Conservation (phyloP, 2,113 vertebrate genomes). For the Phalacrocorax pelagicus region DNA sequence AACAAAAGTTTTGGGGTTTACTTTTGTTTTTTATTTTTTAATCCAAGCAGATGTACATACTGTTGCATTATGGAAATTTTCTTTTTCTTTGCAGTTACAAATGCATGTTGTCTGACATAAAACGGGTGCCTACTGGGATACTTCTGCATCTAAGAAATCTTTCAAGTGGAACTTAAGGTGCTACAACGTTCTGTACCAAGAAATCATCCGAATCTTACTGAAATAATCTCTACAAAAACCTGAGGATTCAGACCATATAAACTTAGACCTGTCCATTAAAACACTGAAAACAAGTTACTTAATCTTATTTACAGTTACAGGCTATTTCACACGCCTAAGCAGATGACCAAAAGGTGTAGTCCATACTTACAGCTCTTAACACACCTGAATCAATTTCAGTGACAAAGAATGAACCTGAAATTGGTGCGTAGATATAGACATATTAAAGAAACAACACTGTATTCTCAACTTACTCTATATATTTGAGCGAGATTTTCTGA, state of each 20-base stretch:
- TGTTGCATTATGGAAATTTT: background rate
- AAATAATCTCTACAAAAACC: background rate
- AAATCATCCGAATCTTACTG: background rate
- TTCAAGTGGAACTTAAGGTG: background rate
- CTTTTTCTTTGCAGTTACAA: background rate
- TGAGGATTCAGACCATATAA: background rate
- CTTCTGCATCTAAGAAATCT: background rate
- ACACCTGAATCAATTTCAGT: background rate
- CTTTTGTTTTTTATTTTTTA: background rate
- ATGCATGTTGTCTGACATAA: background rate
- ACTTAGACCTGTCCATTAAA: background rate
- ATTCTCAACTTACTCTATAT: slow-evolving; percentile 91
- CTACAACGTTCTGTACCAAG: background rate
- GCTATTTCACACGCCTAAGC: background rate
- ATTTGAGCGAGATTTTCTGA: slow-evolving; percentile 97
- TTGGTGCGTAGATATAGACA: background rate
- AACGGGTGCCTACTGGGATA: background rate
- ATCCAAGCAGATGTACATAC: background rate
- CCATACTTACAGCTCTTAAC: background rate
- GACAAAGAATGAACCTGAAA: background rate
- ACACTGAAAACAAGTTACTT: background rate
- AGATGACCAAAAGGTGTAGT: background rate
- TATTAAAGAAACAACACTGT: background rate
- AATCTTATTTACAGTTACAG: background rate
- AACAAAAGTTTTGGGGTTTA: background rate